A percentile compares a stretch with the other conserved stretches of the same genome.
phyloP scores from a whole-genome alignment of 1,140 invertebrate genomes.

The Nymphalis io region DNA sequence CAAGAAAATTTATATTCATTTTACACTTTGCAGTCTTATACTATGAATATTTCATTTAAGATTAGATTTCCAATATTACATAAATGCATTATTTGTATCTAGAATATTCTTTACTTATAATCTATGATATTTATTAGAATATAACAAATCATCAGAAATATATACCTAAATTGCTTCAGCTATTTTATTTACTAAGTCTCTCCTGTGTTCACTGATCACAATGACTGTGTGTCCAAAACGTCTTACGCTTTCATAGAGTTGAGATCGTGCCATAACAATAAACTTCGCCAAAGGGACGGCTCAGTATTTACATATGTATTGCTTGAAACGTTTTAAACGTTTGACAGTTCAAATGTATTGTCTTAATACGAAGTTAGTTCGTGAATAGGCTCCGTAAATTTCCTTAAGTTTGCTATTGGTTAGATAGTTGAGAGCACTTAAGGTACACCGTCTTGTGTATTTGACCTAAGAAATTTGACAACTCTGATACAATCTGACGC shows the following conservation, averaged over 20 bases:
- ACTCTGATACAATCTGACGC: no score
- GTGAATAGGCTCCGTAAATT: conserved; percentile 37
- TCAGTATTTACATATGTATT: conserved; percentile 68
- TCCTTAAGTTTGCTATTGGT: conserved; percentile 23
- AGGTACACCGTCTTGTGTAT: background rate
- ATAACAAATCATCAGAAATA: no score
- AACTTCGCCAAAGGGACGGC: conserved; percentile 55
- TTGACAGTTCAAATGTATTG: conserved; percentile 70
- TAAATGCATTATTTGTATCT: no score
- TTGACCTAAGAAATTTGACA: background rate
- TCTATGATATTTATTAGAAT: no score
- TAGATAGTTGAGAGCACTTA: conserved; percentile 32
- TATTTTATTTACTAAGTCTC: background rate
- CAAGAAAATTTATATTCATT: no score
- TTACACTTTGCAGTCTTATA: no score
- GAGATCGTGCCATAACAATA: conserved; percentile 73
- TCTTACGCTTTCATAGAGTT: conserved; percentile 63
- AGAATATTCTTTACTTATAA: no score
- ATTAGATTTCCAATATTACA: no score
- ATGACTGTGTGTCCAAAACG: conserved; percentile 44
- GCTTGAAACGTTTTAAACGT: conserved; percentile 61
- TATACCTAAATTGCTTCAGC: no score
- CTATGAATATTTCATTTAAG: no score
- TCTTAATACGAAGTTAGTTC: conserved; percentile 35
- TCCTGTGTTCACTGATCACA: background rate